Evolutionary conservation across 2,888 invertebrate genomes (phyloP).

Genomic region (Allophyes oxyacanthae): DNA sequence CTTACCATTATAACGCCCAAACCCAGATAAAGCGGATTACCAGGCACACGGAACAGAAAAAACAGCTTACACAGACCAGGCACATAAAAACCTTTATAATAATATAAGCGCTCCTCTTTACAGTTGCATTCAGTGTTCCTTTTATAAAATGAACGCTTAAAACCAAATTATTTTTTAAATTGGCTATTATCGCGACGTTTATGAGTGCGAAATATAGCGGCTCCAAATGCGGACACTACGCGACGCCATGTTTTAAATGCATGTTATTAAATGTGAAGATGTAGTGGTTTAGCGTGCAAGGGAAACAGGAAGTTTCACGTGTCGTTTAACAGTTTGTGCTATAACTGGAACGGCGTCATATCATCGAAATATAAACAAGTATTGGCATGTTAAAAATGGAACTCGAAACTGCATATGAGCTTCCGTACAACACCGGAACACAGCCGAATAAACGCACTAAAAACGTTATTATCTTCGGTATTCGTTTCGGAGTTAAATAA

Average conservation of each 20-base stretch:
- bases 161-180: constrained; percentile 39
- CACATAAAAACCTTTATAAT: constrained; percentile 29
- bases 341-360: constrained; percentile 47
- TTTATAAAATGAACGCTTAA: constrained; percentile 38
- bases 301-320: constrained; percentile 55
- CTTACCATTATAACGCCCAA: constrained; percentile 34
- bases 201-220: constrained; percentile 43
- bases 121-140: constrained; percentile 16
- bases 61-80: no score
- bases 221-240: constrained; percentile 33
- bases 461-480: constrained; percentile 17
- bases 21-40: constrained; percentile 42
- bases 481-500: constrained; percentile 5
- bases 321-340: constrained; percentile 51
- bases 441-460: constrained; percentile 31
- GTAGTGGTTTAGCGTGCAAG: constrained; percentile 43
- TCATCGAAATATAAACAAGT: constrained; percentile 51
- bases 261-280: constrained; percentile 54
- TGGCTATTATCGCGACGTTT: constrained; percentile 42
- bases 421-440: constrained; percentile 48
- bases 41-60: no score
- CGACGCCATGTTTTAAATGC: constrained; percentile 41
- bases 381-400: constrained; percentile 45
- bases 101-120: constrained; percentile 25
- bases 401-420: constrained; percentile 43